phyloP scores from a whole-genome alignment of 2,888 invertebrate species.

The Pterostichus niger region DNA sequence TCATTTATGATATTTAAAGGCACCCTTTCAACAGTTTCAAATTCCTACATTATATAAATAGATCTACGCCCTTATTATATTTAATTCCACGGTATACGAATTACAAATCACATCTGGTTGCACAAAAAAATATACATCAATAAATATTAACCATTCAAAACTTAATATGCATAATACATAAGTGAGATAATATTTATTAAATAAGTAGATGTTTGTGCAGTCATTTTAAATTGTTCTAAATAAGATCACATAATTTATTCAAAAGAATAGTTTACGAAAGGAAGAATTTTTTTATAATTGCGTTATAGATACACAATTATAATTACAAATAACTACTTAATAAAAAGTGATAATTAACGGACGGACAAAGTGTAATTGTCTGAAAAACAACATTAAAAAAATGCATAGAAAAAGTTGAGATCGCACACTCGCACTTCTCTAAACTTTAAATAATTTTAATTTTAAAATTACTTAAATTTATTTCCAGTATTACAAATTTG shows the following conservation, averaged over 20 bases:
- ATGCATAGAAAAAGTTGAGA: conserved; percentile 15
- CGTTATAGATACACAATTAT: background rate
- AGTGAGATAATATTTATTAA: no score
- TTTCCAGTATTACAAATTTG: conserved; percentile 48
- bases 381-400: conserved; percentile 3
- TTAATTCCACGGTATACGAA: conserved; percentile 53
- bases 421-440: conserved; percentile 24
- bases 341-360: background rate
- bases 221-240: background rate
- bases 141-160: conserved; percentile 16
- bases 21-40: conserved; percentile 54
- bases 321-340: conserved; percentile 13
- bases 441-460: conserved; percentile 24
- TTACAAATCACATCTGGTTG: conserved; percentile 37
- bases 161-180: conserved; percentile 19
- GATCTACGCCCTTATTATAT: conserved; percentile 47
- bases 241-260: background rate
- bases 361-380: conserved; percentile 29
- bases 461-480: background rate
- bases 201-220: conserved; percentile 13
- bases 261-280: no score
- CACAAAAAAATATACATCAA: conserved; percentile 47
- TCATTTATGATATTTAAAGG: conserved; percentile 61
- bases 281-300: no score
- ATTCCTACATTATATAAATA: conserved; percentile 60